Base-by-base conservation (phyloP, 2,888 invertebrate genomes). In the Amphipoea oculea region DNA sequence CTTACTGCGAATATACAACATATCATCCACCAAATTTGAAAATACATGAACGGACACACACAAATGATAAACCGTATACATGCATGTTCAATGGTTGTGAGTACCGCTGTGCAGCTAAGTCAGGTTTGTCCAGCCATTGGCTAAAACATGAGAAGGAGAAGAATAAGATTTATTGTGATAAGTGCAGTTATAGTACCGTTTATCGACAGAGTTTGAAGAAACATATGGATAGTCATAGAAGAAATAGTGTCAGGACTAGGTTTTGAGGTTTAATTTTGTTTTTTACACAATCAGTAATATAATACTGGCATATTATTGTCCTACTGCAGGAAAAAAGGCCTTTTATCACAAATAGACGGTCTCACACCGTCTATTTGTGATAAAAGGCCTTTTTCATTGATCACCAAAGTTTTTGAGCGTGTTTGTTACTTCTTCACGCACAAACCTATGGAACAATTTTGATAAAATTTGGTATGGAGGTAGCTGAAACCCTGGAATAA, bases 161-260 rank as follows among this genome's bases (percentile, higher is more conserved):
- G n/a, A 90, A 93, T 77, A 89, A 91, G 85, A 54, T 92, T 14
- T 92, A 90, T 68, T 94, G 94, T 90, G 94, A 94, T 83, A 92
- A 92, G 83, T 94, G 94, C 79, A 90, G 86, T 75, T 94, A 94
- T 74, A 91, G 87, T 60, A 94, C 94, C 42, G 90, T 94, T 1
- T 94, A 94, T 82, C 94, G 81, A 57, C 92, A 92, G 68, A 91
- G 91, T 12, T 89, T 94, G 29, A 90, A 89, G 51, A 93, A 91
- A 79, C 94, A 94, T 83, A 70, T 88, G 40, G 89, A 91, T 51
- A 92, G 90, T 85, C 92, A 93, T 88, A 79, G 20, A 23, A 91
- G 92, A 60, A 92, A 92, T 74, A 87, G 75, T 78, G 78, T 91
- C 1, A 81, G 79, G 67, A 75, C 69, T 51, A 82, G 62, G 42